phyloP scores from a whole-genome alignment of 1,140 invertebrate genomes.

The Lutraria rhynchaena region DNA sequence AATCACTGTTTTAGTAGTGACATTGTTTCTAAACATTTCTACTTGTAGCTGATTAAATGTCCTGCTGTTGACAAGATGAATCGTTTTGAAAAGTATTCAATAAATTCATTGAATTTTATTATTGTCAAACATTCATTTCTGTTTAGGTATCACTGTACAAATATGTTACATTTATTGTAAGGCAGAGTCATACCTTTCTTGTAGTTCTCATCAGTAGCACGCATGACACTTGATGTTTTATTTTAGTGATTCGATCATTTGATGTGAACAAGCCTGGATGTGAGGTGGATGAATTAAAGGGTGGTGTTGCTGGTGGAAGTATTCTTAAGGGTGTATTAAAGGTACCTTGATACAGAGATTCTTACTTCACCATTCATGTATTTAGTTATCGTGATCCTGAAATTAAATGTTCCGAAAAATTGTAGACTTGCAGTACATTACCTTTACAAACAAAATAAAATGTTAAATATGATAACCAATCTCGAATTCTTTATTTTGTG shows the following conservation, averaged over 20 bases:
- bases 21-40: no score
- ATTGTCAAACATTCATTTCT: no score
- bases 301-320: slow-evolving; percentile 99
- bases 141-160: no score
- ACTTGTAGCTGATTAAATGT: no score
- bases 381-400: neutral
- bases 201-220: no score
- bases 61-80: no score
- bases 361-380: neutral
- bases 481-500: no score
- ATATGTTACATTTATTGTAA: no score
- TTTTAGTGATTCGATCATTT: slow-evolving; percentile 96
- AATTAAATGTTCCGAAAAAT: neutral
- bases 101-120: slow-evolving; percentile 38
- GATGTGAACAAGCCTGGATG: slow-evolving; percentile 99
- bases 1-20: no score
- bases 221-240: neutral
- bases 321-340: slow-evolving; percentile 97
- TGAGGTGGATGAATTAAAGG: slow-evolving; percentile 98
- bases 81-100: no score
- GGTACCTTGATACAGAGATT: slow-evolving; percentile 83
- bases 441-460: neutral
- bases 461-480: neutral
- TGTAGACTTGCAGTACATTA: neutral
- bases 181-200: no score